Evolutionary conservation across 1,140 invertebrate species (phyloP).

Genomic region (Drosophila sp.): DNA sequence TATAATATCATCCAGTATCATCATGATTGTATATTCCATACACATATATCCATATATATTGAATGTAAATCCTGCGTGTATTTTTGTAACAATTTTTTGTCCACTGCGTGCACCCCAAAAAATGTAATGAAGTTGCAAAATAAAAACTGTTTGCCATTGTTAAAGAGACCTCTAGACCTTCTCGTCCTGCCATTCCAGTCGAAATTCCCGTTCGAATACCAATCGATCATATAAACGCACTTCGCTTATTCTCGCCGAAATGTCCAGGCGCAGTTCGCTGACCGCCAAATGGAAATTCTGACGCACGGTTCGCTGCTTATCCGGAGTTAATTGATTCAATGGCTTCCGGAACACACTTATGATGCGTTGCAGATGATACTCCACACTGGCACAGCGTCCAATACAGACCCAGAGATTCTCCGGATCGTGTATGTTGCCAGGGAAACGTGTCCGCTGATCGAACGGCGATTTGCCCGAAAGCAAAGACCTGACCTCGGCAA

Average conservation of each 20-base stretch:
- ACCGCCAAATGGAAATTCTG: constrained; percentile 78
- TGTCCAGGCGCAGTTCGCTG: constrained; percentile 75
- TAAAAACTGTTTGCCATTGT: constrained; percentile 68
- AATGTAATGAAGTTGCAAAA: constrained; percentile 34
- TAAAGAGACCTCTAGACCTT: constrained; percentile 43
- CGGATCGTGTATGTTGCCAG: constrained; percentile 74
- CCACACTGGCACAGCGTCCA: constrained; percentile 73
- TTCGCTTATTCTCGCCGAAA: constrained; percentile 74
- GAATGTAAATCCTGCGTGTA: constrained; percentile 46
- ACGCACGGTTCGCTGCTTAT: constrained; percentile 71
- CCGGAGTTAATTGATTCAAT: constrained; percentile 65
- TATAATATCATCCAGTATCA: not conserved
- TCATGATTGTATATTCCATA: constrained; percentile 8
- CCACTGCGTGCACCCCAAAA: constrained; percentile 50
- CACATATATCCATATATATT: constrained; percentile 28
- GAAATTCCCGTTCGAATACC: constrained; percentile 77
- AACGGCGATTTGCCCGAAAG: constrained; percentile 66
- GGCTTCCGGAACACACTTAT: constrained; percentile 72
- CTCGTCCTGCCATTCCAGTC: constrained; percentile 71
- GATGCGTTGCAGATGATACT: constrained; percentile 77
- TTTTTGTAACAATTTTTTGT: constrained; percentile 69
- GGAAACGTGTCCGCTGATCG: constrained; percentile 70
- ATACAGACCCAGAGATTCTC: constrained; percentile 81
- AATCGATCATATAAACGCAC: constrained; percentile 72
- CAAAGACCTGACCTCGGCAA: constrained; percentile 63